Conservation (phyloP, 1,140 invertebrate genomes). For the Sycophila sp. region DNA sequence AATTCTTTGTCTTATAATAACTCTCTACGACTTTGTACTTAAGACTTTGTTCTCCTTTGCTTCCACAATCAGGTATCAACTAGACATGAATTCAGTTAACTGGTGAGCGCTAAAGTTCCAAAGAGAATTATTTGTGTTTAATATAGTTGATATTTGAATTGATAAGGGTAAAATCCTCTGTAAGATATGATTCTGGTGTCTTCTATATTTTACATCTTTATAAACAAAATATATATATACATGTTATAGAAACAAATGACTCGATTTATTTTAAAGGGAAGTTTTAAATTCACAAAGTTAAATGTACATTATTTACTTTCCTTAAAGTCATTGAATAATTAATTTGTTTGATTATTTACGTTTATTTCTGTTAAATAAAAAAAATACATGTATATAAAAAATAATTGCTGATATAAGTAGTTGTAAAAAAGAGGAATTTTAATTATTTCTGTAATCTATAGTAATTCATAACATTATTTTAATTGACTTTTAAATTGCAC, state of each 20-base stretch:
- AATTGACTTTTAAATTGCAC: too few species aligned
- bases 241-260: too few species aligned
- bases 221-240: too few species aligned
- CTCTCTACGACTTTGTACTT: conserved; percentile 22
- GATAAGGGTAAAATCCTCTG: neutral
- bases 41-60: conserved; percentile 8
- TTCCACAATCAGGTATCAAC: conserved; percentile 2
- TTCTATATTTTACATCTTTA: too few species aligned
- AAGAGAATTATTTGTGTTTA: neutral
- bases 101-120: conserved; percentile 9
- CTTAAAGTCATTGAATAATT: too few species aligned
- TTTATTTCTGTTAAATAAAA: too few species aligned
- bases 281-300: too few species aligned
- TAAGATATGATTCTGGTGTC: neutral
- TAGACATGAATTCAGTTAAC: neutral
- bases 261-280: too few species aligned
- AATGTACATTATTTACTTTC: too few species aligned
- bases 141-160: neutral
- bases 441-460: too few species aligned
- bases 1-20: neutral
- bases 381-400: conserved; percentile 10
- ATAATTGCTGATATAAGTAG: neutral
- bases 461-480: too few species aligned
- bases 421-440: neutral
- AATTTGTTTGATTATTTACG: too few species aligned